Percentiles rank a stretch among this genome's conserved stretches.
These are phyloP conservation scores for Eira barbara DNA, from an alignment of 2,113 vertebrate genomes.

Conservation along the genomic window DNA sequence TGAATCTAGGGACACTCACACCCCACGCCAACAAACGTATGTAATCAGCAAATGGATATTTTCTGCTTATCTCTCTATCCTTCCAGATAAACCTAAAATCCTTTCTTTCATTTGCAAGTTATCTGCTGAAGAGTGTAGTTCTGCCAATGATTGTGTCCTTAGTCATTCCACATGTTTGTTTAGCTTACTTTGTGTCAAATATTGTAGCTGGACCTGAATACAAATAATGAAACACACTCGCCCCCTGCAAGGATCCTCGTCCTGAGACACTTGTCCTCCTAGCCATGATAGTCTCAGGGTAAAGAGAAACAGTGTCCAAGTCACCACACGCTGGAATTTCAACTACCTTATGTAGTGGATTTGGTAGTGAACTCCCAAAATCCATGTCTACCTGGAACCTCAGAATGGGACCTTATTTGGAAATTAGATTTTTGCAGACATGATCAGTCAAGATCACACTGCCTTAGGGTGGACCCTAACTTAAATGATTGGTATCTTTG, in stretches of 20 bases:
- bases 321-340: not conserved
- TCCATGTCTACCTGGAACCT: not conserved
- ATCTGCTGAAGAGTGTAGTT: not conserved
- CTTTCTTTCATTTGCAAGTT: not conserved
- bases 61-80: not conserved
- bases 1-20: not conserved
- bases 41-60: not conserved
- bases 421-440: not conserved
- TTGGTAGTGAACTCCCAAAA: not conserved
- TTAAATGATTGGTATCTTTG: not conserved
- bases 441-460: not conserved
- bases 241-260: rapidly evolving
- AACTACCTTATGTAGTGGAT: not conserved
- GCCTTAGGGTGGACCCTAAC: not conserved
- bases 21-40: not conserved
- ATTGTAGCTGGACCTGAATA: rapidly evolving
- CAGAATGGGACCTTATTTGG: not conserved
- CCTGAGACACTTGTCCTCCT: not conserved
- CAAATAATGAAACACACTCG: not conserved
- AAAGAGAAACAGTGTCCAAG: not conserved
- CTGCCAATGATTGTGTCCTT: not conserved
- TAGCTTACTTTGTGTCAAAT: not conserved
- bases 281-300: not conserved
- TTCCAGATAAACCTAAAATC: not conserved
- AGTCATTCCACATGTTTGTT: not conserved